Percentiles rank a stretch among this genome's conserved stretches.
phyloP scores from a whole-genome alignment of 2,797 vertebrate genomes.

The Sphaeramia orbicularis region DNA sequence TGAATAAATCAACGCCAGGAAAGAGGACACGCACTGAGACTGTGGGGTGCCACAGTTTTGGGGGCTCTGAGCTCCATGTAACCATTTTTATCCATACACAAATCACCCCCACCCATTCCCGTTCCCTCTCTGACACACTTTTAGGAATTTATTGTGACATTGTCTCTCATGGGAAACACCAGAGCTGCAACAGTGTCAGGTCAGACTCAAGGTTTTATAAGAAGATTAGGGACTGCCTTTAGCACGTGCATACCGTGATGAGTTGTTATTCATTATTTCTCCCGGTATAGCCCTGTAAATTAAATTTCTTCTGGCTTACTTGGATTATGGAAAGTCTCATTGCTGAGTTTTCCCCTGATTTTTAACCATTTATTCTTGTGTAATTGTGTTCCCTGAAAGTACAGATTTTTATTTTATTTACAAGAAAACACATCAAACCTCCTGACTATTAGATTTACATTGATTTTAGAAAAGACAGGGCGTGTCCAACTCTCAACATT shows the following conservation, averaged over 20 bases:
- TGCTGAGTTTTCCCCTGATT: not conserved
- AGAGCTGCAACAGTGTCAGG: constrained; percentile 37
- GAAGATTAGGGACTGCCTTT: constrained; percentile 39
- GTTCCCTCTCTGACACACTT: constrained; percentile 41
- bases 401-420: no score
- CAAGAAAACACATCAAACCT: no score
- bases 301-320: not conserved
- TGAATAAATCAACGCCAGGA: constrained; percentile 72
- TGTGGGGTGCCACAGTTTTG: constrained; percentile 35
- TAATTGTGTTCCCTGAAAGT: no score
- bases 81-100: constrained; percentile 45
- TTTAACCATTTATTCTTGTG: no score
- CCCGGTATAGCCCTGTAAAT: constrained; percentile 11
- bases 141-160: constrained; percentile 43
- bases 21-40: constrained; percentile 57
- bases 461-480: not conserved
- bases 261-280: constrained; percentile 19
- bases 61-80: constrained; percentile 45
- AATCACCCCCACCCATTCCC: constrained; percentile 36
- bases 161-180: constrained; percentile 31
- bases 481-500: not conserved
- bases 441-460: not conserved
- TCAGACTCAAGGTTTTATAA: constrained; percentile 45
- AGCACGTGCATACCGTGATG: constrained; percentile 15
- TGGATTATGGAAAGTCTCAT: not conserved